phyloP scores from a whole-genome alignment of 2,797 vertebrate species.

The Taeniopygia guttata region DNA sequence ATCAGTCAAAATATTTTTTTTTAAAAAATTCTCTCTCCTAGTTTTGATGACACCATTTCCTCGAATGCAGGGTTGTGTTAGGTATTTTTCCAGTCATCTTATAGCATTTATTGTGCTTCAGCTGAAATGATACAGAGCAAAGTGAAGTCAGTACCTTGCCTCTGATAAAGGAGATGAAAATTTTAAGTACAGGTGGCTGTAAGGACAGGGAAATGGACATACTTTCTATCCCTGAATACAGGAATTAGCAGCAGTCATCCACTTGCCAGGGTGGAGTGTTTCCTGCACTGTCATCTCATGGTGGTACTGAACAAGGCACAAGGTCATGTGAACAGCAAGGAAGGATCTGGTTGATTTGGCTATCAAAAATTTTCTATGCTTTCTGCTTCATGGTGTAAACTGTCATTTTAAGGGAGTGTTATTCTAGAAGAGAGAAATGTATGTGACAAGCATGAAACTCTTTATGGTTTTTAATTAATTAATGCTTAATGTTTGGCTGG shows the following conservation, averaged over 20 bases:
- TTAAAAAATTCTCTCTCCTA: neutral
- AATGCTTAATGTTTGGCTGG: neutral
- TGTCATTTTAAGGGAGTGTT: neutral
- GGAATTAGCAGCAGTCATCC: neutral
- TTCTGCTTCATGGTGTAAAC: neutral
- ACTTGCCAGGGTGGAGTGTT: neutral
- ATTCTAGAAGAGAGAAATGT: neutral
- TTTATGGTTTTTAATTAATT: neutral
- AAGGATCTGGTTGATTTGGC: neutral
- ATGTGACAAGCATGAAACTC: neutral
- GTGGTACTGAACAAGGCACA: neutral
- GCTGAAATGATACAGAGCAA: neutral
- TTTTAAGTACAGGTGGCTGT: neutral
- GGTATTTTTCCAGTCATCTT: neutral
- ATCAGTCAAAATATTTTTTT: constrained; percentile 35
- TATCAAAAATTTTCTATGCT: neutral
- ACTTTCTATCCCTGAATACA: neutral
- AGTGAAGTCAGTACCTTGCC: neutral
- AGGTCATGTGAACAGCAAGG: neutral
- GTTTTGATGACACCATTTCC: constrained; percentile 19
- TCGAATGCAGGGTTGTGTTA: neutral
- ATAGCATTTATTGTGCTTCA: neutral
- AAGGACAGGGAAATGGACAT: neutral
- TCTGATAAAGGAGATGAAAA: neutral
- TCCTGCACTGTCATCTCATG: neutral